These are phyloP conservation scores for Gonocerus acuteangulatus DNA, from an alignment of 2,888 invertebrate genomes.

Conservation along the genomic window DNA sequence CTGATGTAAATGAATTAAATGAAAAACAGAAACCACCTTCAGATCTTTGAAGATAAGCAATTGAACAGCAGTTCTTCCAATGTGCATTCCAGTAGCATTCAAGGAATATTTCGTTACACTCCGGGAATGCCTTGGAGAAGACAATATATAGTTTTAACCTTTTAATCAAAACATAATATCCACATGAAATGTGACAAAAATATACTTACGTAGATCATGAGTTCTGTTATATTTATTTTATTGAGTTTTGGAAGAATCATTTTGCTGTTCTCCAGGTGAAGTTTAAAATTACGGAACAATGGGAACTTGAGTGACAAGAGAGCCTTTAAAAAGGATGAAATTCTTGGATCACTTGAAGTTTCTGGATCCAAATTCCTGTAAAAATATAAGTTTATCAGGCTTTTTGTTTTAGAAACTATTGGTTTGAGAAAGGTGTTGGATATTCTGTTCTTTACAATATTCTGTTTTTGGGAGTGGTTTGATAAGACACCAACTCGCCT, in stretches of 20 bases:
- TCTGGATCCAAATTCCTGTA: slow-evolving; percentile 10
- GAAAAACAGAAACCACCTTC: slow-evolving; percentile 41
- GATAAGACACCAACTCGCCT: too few relatives aligned
- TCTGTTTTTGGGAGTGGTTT: too few relatives aligned
- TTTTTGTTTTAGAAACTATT: too few relatives aligned
- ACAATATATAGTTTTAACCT: too few relatives aligned
- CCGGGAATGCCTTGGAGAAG: slow-evolving; percentile 38
- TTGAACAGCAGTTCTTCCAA: slow-evolving; percentile 37
- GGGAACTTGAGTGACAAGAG: slow-evolving; percentile 38
- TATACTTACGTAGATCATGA: slow-evolving; percentile 38
- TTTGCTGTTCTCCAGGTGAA: slow-evolving; percentile 33
- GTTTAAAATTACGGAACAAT: slow-evolving; percentile 35
- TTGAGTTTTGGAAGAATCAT: slow-evolving; percentile 32
- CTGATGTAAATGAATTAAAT: slow-evolving; percentile 39
- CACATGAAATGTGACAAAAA: too few relatives aligned
- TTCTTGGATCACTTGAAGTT: slow-evolving; percentile 4
- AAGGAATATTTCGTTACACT: slow-evolving; percentile 38
- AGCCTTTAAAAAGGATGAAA: slow-evolving; percentile 36
- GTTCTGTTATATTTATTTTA: slow-evolving; percentile 38
- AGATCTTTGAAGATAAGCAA: slow-evolving; percentile 38
- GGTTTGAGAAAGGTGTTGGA: too few relatives aligned
- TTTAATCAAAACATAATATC: too few relatives aligned
- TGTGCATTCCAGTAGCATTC: slow-evolving; percentile 39
- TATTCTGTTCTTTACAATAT: too few relatives aligned
- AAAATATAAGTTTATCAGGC: too few relatives aligned